A percentile compares a stretch with the other conserved stretches of the same genome.
Evolutionary conservation across 2,113 vertebrate genomes (phyloP).

Genomic region (Cynoglossus semilaevis): DNA sequence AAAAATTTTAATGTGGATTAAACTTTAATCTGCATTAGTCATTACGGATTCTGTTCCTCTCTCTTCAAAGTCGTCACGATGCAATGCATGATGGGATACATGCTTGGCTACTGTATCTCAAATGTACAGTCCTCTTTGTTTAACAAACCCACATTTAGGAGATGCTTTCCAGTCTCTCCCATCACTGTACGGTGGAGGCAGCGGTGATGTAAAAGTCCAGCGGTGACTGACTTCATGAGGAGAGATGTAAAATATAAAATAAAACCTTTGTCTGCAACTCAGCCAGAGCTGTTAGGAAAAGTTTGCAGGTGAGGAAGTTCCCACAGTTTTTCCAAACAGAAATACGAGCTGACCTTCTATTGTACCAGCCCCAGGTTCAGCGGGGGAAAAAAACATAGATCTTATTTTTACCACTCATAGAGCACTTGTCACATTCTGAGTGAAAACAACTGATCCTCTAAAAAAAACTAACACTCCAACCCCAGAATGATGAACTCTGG

Average conservation of each 20-base stretch:
- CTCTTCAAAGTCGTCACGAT: too few relatives aligned
- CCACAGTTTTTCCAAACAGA: conserved; percentile 11
- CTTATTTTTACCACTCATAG: not conserved
- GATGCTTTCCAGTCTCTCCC: too few relatives aligned
- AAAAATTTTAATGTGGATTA: too few relatives aligned
- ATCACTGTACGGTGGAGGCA: too few relatives aligned
- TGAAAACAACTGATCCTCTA: not conserved
- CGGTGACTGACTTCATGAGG: not conserved
- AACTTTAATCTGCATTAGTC: too few relatives aligned
- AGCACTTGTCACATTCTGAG: not conserved
- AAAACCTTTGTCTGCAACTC: conserved; percentile 9
- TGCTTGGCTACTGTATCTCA: too few relatives aligned
- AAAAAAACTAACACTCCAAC: not conserved
- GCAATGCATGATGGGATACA: too few relatives aligned
- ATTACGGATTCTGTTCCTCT: too few relatives aligned
- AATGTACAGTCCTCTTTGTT: too few relatives aligned
- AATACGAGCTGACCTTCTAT: conserved; percentile 6
- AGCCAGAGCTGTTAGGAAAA: conserved; percentile 22
- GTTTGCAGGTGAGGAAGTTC: conserved; percentile 13
- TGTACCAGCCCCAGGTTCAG: not conserved
- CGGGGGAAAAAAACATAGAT: not conserved
- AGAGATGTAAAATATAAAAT: conserved; percentile 17
- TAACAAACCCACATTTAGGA: too few relatives aligned
- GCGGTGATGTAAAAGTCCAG: not conserved
- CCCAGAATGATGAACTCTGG: conserved; percentile 4